phyloP scores from a whole-genome alignment of 2,888 invertebrate species.

The Enchytraeus crypticus region DNA sequence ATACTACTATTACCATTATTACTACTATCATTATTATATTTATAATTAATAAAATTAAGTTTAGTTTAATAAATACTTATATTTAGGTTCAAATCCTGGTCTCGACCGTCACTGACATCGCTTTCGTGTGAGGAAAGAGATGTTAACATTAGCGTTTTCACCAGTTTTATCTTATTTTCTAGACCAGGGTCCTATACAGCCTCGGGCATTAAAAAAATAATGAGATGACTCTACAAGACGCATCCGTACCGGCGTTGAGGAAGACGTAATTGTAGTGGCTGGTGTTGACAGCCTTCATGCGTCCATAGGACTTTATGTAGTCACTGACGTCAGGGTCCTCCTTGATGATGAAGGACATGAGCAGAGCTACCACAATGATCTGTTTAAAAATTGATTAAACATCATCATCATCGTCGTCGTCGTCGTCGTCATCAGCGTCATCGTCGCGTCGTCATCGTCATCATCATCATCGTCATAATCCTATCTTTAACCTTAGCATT shows the following conservation, averaged over 20 bases:
- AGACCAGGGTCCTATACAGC: not conserved
- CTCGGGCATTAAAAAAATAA: not conserved
- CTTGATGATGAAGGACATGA: not conserved
- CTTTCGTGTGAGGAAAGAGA: too few relatives aligned
- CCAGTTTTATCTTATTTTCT: not conserved
- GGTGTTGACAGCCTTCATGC: not conserved
- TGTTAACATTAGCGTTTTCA: too few relatives aligned
- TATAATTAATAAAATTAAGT: not conserved
- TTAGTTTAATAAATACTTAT: not conserved
- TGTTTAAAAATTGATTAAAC: constrained; percentile 2
- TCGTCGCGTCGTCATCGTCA: too few relatives aligned
- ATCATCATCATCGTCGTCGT: too few relatives aligned
- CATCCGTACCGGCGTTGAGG: not conserved
- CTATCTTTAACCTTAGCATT: too few relatives aligned
- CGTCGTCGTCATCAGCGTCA: too few relatives aligned
- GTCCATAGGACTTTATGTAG: not conserved
- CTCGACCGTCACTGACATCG: too few relatives aligned
- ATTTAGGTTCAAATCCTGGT: not conserved
- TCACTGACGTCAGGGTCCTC: not conserved
- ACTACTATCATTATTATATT: not conserved
- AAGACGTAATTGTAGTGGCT: not conserved
- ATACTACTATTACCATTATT: not conserved
- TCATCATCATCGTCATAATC: too few relatives aligned
- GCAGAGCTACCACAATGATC: constrained; percentile 18
- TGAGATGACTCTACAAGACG: not conserved